These are phyloP conservation scores for Drosophila nebulosa DNA, from an alignment of 1,140 invertebrate genomes.

Conservation along the genomic window DNA sequence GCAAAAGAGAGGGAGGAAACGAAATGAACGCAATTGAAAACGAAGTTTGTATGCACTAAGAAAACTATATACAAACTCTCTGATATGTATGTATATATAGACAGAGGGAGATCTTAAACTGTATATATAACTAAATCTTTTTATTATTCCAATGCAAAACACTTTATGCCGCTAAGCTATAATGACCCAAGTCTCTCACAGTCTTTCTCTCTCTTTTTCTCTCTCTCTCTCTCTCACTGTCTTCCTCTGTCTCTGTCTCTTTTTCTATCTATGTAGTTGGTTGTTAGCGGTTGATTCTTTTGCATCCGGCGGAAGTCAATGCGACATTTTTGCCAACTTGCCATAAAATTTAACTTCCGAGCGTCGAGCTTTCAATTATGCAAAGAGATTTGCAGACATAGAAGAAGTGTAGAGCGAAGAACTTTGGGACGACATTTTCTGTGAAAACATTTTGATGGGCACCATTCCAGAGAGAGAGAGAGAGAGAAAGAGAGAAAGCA, in stretches of 20 bases:
- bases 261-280: constrained; percentile 22
- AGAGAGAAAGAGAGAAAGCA: neutral
- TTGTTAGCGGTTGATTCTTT: constrained; percentile 2
- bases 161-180: neutral
- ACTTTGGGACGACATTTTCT: neutral
- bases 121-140: neutral
- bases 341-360: constrained; percentile 51
- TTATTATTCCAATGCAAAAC: constrained; percentile 2
- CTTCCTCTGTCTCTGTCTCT: too few species aligned
- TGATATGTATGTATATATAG: neutral
- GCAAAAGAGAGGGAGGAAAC: constrained; percentile 4
- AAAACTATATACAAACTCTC: neutral
- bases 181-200: neutral
- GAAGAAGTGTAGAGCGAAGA: neutral
- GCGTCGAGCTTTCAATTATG: constrained; percentile 62
- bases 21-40: neutral
- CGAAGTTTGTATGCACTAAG: neutral
- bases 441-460: neutral
- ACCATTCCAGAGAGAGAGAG: neutral
- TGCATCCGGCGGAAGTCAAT: constrained; percentile 49
- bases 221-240: constrained; percentile 3
- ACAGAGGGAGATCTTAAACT: neutral
- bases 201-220: neutral
- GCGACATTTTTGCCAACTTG: constrained; percentile 56
- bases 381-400: constrained; percentile 55